phyloP scores from a whole-genome alignment of 2,797 vertebrate genomes.

The Botia almorhae region DNA sequence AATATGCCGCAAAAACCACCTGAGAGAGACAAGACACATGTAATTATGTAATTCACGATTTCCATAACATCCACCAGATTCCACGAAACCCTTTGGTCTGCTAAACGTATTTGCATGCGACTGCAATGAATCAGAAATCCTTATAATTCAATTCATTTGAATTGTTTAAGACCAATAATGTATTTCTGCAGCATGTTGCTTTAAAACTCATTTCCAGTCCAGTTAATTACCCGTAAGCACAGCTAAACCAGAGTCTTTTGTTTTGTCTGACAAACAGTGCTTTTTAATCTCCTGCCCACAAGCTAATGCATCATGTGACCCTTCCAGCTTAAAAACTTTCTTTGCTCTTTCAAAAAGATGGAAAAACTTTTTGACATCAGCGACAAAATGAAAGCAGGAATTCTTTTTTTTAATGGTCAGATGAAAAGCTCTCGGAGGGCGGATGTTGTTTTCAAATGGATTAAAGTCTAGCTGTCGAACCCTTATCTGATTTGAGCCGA shows the following conservation, averaged over 20 bases:
- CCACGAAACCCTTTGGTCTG: background rate
- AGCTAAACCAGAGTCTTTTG: conserved; percentile 6
- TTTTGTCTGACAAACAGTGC: conserved; percentile 26
- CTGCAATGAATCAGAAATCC: too few species aligned
- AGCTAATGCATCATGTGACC: conserved; percentile 41
- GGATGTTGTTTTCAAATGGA: conserved; percentile 49
- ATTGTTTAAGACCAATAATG: background rate
- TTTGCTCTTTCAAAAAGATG: conserved; percentile 10
- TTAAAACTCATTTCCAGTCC: background rate
- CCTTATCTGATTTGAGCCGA: conserved; percentile 75
- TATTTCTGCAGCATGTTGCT: background rate
- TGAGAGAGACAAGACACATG: background rate
- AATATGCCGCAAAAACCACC: background rate
- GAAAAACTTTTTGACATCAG: conserved; percentile 24
- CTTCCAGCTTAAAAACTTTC: conserved; percentile 42
- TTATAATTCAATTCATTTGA: background rate
- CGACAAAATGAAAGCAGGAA: background rate
- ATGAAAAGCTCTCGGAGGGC: conserved; percentile 24
- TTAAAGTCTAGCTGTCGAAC: conserved; percentile 37
- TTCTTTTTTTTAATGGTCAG: conserved; percentile 40
- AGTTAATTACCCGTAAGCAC: conserved; percentile 4
- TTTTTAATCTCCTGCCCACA: conserved; percentile 36
- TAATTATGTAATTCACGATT: too few species aligned
- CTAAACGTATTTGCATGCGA: too few species aligned
- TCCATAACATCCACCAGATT: conserved; percentile 35